Evolutionary conservation across 2,888 invertebrate genomes (phyloP).

Genomic region (Drosophila prolongata): DNA sequence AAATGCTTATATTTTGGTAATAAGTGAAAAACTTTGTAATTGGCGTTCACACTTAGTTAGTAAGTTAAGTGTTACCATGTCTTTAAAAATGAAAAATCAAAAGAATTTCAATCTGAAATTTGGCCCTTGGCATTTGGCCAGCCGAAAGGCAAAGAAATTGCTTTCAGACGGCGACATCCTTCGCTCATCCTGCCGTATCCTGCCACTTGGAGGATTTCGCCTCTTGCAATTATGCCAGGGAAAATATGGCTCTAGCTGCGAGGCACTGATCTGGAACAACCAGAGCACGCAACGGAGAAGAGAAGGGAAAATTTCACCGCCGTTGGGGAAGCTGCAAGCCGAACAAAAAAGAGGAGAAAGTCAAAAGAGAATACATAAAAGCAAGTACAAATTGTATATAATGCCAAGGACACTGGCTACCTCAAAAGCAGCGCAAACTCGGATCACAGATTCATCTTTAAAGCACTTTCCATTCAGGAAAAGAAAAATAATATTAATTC

Average conservation of each 20-base stretch:
- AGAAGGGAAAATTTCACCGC: slow-evolving; percentile 6
- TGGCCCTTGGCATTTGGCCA: slow-evolving; percentile 59
- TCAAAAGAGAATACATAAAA: slow-evolving; percentile 22
- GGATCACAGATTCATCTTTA: slow-evolving; percentile 17
- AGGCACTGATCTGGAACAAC: slow-evolving; percentile 63
- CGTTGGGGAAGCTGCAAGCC: slow-evolving; percentile 18
- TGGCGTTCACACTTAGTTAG: too few species aligned
- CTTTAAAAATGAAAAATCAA: not conserved
- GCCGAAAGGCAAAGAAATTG: slow-evolving; percentile 55
- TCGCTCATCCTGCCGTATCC: slow-evolving; percentile 26
- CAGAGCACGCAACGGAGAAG: slow-evolving; percentile 27
- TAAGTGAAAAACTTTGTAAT: too few species aligned
- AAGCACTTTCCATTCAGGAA: slow-evolving; percentile 9
- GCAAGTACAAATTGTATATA: slow-evolving; percentile 36
- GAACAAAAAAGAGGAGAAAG: slow-evolving; percentile 12
- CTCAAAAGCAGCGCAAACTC: slow-evolving; percentile 12
- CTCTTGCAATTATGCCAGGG: slow-evolving; percentile 40
- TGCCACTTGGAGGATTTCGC: slow-evolving; percentile 35
- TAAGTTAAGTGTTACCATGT: not conserved
- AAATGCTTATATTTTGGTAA: too few species aligned
- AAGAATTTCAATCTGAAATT: slow-evolving; percentile 14
- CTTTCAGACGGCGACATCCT: slow-evolving; percentile 29
- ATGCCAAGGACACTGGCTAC: slow-evolving; percentile 35
- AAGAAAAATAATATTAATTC: slow-evolving; percentile 22
- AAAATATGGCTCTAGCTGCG: slow-evolving; percentile 41